Base-by-base conservation (phyloP, 2,888 invertebrate species). In the Branchinecta sandiegonensis region DNA sequence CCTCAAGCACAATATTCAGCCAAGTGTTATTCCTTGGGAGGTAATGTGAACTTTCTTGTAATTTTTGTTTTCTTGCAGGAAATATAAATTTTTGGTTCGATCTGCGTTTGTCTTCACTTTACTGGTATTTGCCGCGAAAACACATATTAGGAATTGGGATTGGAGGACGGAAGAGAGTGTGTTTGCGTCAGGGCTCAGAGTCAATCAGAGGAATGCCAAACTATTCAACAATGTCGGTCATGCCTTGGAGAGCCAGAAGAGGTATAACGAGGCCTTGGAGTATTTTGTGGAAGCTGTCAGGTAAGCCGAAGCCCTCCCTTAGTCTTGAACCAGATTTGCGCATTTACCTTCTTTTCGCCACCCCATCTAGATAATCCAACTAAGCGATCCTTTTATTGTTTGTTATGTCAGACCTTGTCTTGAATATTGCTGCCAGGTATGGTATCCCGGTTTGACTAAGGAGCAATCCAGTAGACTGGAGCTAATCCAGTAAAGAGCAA, bases 141-240 rank as follows among this genome's bases (percentile, higher is more conserved):
- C 94, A 1, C 87, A 89, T 76, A 80, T 85, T 67, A 84, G 95
- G 72, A 95, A 94, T 79, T 87, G 86, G 81, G 94, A 95, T 79
- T 95, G 94, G 94, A 84, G 87, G 78, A 87, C 88, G 73, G 95
- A 96, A 79, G 94, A 94, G 77, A 86, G 89, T 37, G 87, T 96
- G 75, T 96, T 95, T 80, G 90, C 90, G 83, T 90, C 94, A 5
- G 95, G 94, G 13, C 80, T 96, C 68, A 81, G 81, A 75, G 87
- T 93, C 66, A 94, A 92, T 77, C 87, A 87, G 73, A 84, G 86
- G 72, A 96, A 96, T 80, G 96, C 96, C 46, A 96, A 96, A 78
- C 82, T 96, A 46, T 96, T 91, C 80, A 96, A 96, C 80, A 96
- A 96, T 79, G 94, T 96, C 3, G 96, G 95, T 0, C 95, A 96